Conservation (phyloP, 1,140 invertebrate species). For the Druon quercuslanigerum region DNA sequence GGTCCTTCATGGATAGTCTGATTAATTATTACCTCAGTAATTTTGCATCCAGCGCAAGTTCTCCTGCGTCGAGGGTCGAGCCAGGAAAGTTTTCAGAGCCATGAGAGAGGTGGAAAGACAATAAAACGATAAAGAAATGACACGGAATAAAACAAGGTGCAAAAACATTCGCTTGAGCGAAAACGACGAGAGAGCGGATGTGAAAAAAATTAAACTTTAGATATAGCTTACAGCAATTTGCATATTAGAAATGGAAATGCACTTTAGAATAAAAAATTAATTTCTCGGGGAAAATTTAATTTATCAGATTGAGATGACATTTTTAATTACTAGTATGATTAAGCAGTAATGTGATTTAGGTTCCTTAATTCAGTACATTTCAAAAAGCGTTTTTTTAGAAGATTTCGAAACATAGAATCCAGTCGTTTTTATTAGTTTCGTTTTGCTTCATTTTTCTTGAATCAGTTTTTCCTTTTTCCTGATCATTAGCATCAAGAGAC, state of each 20-base stretch:
- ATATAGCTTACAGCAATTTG: neutral
- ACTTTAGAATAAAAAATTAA: conserved; percentile 1
- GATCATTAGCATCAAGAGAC: too few relatives aligned
- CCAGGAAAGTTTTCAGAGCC: conserved; percentile 20
- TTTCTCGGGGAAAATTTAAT: neutral
- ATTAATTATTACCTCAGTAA: conserved; percentile 47
- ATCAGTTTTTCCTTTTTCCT: too few relatives aligned
- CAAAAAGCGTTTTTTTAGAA: too few relatives aligned
- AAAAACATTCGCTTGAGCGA: neutral
- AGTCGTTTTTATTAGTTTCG: too few relatives aligned
- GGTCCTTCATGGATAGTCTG: conserved; percentile 30
- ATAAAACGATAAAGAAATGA: conserved; percentile 17
- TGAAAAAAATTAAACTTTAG: neutral
- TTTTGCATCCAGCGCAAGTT: conserved; percentile 27
- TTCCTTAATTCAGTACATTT: too few relatives aligned
- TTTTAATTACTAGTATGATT: neutral
- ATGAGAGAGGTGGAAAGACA: neutral
- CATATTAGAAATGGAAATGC: neutral
- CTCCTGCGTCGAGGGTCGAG: neutral
- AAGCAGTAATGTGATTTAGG: too few relatives aligned
- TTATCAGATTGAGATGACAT: neutral
- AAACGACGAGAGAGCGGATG: neutral
- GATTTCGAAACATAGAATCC: too few relatives aligned
- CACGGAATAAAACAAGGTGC: neutral
- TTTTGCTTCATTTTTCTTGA: too few relatives aligned